Conservation (phyloP, 2,888 invertebrate species). For the Dynastes grantii region DNA sequence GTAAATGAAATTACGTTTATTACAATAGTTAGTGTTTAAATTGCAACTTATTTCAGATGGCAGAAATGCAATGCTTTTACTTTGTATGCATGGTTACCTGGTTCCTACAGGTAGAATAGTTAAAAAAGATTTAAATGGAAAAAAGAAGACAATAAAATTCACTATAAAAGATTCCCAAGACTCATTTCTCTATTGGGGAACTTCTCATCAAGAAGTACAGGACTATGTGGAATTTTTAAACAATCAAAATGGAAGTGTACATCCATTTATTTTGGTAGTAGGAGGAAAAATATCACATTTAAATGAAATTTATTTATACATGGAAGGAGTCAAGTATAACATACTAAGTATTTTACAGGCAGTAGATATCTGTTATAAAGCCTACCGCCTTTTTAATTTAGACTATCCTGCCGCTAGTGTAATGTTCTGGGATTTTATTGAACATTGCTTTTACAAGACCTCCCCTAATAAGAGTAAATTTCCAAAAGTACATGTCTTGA, state of each 20-base stretch:
- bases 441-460: constrained; percentile 12
- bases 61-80: constrained; percentile 17
- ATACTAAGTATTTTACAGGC: neutral
- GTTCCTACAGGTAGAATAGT: constrained; percentile 20
- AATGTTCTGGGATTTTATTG: constrained; percentile 32
- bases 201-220: constrained; percentile 16
- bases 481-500: constrained; percentile 22
- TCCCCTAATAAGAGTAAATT: neutral
- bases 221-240: constrained; percentile 5
- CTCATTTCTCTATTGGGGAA: constrained; percentile 32
- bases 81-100: constrained; percentile 31
- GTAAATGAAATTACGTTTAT: constrained; percentile 14
- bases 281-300: constrained; percentile 4
- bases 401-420: neutral
- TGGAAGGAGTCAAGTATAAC: constrained; percentile 18
- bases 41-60: constrained; percentile 21
- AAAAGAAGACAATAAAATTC: constrained; percentile 15
- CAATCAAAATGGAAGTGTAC: neutral
- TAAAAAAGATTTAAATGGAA: constrained; percentile 24
- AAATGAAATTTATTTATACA: constrained; percentile 20
- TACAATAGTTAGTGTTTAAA: neutral
- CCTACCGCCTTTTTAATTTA: constrained; percentile 4
- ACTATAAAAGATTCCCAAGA: constrained; percentile 33
- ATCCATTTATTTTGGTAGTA: constrained; percentile 21
- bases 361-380: constrained; percentile 18